Evolutionary conservation across 2,888 invertebrate species (phyloP).

Genomic region (Balanococcus diminutus): DNA sequence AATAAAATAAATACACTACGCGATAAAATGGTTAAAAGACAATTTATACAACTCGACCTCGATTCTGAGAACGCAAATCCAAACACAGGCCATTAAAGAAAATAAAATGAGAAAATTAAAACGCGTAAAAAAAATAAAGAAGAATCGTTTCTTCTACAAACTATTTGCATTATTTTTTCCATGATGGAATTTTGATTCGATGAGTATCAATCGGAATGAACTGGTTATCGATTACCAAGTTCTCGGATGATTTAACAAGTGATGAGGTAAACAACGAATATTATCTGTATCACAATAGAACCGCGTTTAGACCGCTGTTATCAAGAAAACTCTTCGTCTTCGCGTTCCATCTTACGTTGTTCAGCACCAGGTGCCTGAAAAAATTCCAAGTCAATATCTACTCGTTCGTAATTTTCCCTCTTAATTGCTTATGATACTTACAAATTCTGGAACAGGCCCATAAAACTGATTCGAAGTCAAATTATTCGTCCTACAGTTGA

Average conservation of each 20-base stretch:
- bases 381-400: neutral
- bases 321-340: conserved; percentile 14
- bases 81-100: neutral
- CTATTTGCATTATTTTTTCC: neutral
- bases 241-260: conserved; percentile 13
- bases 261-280: conserved; percentile 11
- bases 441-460: neutral
- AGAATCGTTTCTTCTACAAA: neutral
- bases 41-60: neutral
- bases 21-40: conserved; percentile 31
- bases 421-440: no score
- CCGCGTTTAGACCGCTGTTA: neutral
- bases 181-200: conserved; percentile 19
- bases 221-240: neutral
- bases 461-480: conserved; percentile 4
- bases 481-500: conserved; percentile 14
- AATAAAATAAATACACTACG: conserved; percentile 31
- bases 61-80: neutral
- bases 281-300: conserved; percentile 23
- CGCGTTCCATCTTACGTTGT: neutral
- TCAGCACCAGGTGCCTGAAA: neutral
- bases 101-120: neutral
- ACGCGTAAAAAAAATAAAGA: neutral
- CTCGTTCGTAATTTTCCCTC: neutral
- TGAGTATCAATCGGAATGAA: conserved; percentile 3